Base-by-base conservation (phyloP, 2,888 invertebrate species). In the Trissolcus japonicus region DNA sequence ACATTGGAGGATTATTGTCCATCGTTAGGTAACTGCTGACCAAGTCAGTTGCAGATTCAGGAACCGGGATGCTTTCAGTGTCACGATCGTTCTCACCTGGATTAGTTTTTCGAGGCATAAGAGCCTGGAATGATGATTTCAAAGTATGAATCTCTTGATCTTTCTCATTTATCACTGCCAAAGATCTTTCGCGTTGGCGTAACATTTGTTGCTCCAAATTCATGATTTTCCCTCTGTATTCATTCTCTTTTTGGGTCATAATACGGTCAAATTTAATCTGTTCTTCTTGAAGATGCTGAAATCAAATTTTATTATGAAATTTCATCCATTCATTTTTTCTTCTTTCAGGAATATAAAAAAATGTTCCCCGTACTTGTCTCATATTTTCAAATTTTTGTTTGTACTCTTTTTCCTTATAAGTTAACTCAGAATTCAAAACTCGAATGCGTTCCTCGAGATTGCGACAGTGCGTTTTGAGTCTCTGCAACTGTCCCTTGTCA, bases 111-210 rank as follows among this genome's bases (percentile, higher is more conserved):
- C 84, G 90, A 78, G 82, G 90, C 21, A 90, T 61, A 53, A 92
- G 89, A 17, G 91, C 89, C 74, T 91, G 91, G 75, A 92, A 91
- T 0, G 91, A 91, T 17, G 90, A 90, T 82, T 92, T 92, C 53
- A 93, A 82, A 0, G 92, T 91, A 48, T 92, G 90, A 9, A 95
- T 93, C 84, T 94, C 94, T 80, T 91, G 92, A 81, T 97, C 96
- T 29, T 96, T 95, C 83, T 97, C 96, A 14, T 94, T 93, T 41
- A 97, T 89, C 21, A 97, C 88, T 1, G 92, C 92, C 7, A 96
- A 90, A 41, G 96, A 95, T 43, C 96, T 90, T 63, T 95, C 94
- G 0, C 97, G 90, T 85, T 96, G 96, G n/a, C 94, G 93, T 54
- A 92, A 91, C 4, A 94, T 90, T 82, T 95, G 94, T 80, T 94